Evolutionary conservation across 2,113 vertebrate species (phyloP), one percentile per base, ranked within the genome.

Genomic region (Alethe diademata): DNA sequence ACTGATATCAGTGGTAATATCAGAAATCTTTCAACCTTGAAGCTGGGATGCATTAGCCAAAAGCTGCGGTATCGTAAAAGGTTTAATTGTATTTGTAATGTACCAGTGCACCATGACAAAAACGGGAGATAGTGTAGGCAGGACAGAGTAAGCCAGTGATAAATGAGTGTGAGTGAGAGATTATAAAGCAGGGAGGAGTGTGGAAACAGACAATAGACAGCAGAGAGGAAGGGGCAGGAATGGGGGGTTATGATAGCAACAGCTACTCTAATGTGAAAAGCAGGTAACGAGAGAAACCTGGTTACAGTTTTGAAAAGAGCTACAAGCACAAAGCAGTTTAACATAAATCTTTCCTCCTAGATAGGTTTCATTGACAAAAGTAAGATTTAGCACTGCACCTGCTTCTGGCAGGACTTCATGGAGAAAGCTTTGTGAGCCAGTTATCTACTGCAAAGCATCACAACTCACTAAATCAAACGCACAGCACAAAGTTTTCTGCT

Each of bases 71-170:
- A 98, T 97, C 96, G 42, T 98, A 95, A 98, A 97, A 98, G 97
- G 96, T 97, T 98, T 98, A 98, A 98, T 98, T 98, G 98, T 98
- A 98, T 98, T 98, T 98, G 98, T 98, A 98, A 98, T 98, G 98
- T 98, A 98, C 97, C 98, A 98, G 97, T 97, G 97, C 98, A 97
- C 97, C 97, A 97, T 97, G 98, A 98, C 98, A 98, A 98, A 98
- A 98, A 97, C 94, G 89, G 96, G 88, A 98, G 98, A 98, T 98
- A 98, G 97, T 92, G 97, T 84, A 98, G 94, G 92, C 94, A 97
- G 95, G 94, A 92, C 95, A 57, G 79, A 95, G 86, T 90, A 70
- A 97, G 95, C 88, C 95, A 76, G 96, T 98, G 98, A 98, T 98
- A 98, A 98, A 99, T 98, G 97, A 97, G 97, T 90, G 92, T 95